phyloP scores from a whole-genome alignment of 1,140 invertebrate species.

The Drosophila orosa region DNA sequence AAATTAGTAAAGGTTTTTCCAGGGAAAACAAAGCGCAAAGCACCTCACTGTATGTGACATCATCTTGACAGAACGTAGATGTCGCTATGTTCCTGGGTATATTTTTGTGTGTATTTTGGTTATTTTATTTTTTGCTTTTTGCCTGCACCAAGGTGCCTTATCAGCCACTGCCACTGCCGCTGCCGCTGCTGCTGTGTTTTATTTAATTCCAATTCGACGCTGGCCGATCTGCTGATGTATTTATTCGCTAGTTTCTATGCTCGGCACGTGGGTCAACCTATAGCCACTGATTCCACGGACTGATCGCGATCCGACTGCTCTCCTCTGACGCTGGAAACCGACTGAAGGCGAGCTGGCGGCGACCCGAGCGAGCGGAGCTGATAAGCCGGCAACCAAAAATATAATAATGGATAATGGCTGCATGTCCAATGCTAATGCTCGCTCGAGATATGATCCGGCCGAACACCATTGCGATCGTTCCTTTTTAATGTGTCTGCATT shows the following conservation, averaged over 20 bases:
- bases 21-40: slow-evolving; percentile 11
- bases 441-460: slow-evolving; percentile 27
- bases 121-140: slow-evolving; percentile 8
- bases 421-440: slow-evolving; percentile 49
- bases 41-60: slow-evolving; percentile 82
- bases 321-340: slow-evolving; percentile 39
- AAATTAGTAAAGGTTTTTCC: background rate
- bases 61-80: slow-evolving; percentile 46
- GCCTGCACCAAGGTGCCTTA: slow-evolving; percentile 32
- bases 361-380: slow-evolving; percentile 31
- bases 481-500: slow-evolving; percentile 49
- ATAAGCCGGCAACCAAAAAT: slow-evolving; percentile 37
- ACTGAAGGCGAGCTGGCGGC: slow-evolving; percentile 45
- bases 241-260: slow-evolving; percentile 51
- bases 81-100: slow-evolving; percentile 7
- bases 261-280: slow-evolving; percentile 35
- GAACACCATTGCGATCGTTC: slow-evolving; percentile 11
- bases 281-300: slow-evolving; percentile 9
- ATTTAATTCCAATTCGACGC: slow-evolving; percentile 28
- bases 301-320: slow-evolving; percentile 42
- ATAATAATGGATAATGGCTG: slow-evolving; percentile 45
- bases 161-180: too few relatives aligned
- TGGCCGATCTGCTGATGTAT: slow-evolving; percentile 43
- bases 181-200: slow-evolving; percentile 23
- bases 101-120: slow-evolving; percentile 8